Conservation (phyloP, 2,113 vertebrate species). For the Manacus vitellinus region DNA sequence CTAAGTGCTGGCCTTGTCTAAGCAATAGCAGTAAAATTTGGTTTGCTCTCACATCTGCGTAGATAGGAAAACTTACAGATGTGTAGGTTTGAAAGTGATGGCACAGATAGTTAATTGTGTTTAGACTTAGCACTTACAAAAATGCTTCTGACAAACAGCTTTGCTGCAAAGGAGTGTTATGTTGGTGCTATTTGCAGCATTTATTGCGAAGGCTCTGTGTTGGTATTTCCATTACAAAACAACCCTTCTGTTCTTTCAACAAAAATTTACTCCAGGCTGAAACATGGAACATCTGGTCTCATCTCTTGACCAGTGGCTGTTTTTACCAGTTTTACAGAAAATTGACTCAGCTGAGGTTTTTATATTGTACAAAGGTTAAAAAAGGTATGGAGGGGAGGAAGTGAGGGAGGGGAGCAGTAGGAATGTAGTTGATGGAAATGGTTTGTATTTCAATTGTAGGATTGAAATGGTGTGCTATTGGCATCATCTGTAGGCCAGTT, state of each 20-base stretch:
- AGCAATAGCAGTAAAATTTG: neutral
- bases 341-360: constrained; percentile 43
- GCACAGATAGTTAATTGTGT: neutral
- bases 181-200: neutral
- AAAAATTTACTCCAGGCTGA: constrained; percentile 29
- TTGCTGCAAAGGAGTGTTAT: neutral
- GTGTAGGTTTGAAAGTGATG: neutral
- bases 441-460: neutral
- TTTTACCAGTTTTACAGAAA: constrained; percentile 56
- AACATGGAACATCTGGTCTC: constrained; percentile 1
- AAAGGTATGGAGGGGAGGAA: neutral
- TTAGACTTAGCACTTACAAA: neutral
- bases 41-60: neutral
- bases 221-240: constrained; percentile 27
- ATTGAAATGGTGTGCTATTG: neutral
- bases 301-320: neutral
- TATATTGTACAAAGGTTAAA: constrained; percentile 22
- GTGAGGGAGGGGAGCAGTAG: neutral
- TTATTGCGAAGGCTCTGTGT: neutral
- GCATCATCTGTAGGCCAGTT: neutral
- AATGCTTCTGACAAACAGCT: neutral
- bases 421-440: neutral
- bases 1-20: neutral
- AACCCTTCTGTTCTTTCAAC: constrained; percentile 21
- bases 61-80: neutral